Evolutionary conservation across 2,888 invertebrate species (phyloP), one percentile per base, ranked within the genome.

Genomic region (Priocnemis perturbator): DNA sequence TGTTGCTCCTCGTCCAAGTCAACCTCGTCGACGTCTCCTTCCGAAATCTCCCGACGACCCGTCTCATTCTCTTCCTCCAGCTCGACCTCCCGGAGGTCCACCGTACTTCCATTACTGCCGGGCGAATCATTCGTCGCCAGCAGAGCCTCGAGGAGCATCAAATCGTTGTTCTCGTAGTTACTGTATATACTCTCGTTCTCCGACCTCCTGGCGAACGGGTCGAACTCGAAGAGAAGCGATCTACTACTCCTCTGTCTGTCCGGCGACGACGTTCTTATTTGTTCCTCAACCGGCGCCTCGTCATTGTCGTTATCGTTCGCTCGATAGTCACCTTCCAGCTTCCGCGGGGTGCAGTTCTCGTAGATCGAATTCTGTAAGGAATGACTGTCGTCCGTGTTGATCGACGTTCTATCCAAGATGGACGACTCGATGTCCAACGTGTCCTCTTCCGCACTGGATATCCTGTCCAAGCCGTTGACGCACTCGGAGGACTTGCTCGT

Each of bases 81-180:
- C 2, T 85, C 79, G 3, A 68, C 90, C 47, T 90, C 90, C 60
- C 89, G 90, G 45, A 91, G 89, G 59, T 91, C 90, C 17, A 87
- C 83, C 1, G 85, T 74, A 37, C 87, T 90, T 15, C 88, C 87
- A 4, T 17, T 50, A 4, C 93, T 91, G 55, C 91, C 92, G 5
- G 93, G 93, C 80, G 94, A 93, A 20, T 94, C 92, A 71, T 94
- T 94, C 48, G 93, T 93, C 70, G 93, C 93, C 11, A 95, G 88
- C 61, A 94, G 90, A 60, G 93, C 92, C 85, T 95, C 94, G 23
- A 95, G 84, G 21, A 94, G 84, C 77, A 93, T 87, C 52, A 93
- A 83, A 83, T 93, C 93, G 86, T 93, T 93, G 71, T 92, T 93
- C 56, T 88, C 86, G 30, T 86, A 86, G 65, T 71, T 92, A 82